These are phyloP conservation scores for Lepidochrysops patricia DNA, from an alignment of 2,888 invertebrate genomes.

Conservation along the genomic window DNA sequence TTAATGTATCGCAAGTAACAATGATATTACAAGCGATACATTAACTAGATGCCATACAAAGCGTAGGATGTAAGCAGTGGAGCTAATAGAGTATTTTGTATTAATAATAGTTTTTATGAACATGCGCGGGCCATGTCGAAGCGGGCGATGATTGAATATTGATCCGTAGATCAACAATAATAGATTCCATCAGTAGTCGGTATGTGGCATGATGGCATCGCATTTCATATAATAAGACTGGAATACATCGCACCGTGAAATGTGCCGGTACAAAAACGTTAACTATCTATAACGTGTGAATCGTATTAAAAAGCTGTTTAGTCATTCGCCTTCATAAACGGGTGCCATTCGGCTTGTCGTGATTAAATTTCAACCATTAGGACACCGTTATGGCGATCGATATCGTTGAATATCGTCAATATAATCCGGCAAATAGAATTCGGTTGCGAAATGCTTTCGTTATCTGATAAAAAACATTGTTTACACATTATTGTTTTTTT, in stretches of 20 bases:
- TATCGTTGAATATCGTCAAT: conserved; percentile 54
- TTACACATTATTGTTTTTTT: conserved; percentile 11
- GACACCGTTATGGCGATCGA: conserved; percentile 59
- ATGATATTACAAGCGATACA: neutral
- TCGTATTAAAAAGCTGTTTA: conserved; percentile 74
- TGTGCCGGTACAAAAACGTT: conserved; percentile 70
- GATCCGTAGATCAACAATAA: conserved; percentile 72
- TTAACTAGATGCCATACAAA: neutral
- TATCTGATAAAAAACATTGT: conserved; percentile 21
- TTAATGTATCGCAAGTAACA: neutral
- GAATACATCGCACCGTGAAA: conserved; percentile 72
- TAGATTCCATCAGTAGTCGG: conserved; percentile 68
- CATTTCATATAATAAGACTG: conserved; percentile 72
- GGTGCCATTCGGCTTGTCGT: conserved; percentile 72
- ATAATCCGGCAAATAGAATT: conserved; percentile 62
- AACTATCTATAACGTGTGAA: conserved; percentile 75
- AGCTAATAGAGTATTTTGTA: conserved; percentile 34
- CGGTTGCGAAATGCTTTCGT: conserved; percentile 38
- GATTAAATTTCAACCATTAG: conserved; percentile 72
- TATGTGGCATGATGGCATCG: conserved; percentile 71
- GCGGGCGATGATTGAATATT: conserved; percentile 70
- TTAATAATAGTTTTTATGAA: conserved; percentile 36
- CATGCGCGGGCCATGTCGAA: conserved; percentile 44
- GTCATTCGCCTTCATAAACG: conserved; percentile 73
- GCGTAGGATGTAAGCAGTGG: conserved; percentile 32